A percentile compares a stretch with the other conserved stretches of the same genome.
These are phyloP conservation scores for Drosophila oshimai DNA, from an alignment of 1,140 invertebrate genomes.

Conservation along the genomic window DNA sequence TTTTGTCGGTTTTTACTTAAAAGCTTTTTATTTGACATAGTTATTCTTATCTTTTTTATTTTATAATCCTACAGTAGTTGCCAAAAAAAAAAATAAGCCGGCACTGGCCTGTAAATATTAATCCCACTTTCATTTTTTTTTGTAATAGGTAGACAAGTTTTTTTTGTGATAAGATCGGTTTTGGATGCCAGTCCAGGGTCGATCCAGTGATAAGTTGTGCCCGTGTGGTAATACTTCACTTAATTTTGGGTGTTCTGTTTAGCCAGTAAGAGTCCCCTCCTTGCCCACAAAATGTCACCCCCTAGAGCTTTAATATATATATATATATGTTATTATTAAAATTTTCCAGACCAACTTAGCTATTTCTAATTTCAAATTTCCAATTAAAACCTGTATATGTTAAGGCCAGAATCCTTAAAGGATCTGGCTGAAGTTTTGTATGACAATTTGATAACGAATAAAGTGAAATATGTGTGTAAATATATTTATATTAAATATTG, in stretches of 20 bases:
- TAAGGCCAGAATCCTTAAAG: background rate
- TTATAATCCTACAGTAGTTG: too few relatives aligned
- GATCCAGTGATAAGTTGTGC: slow-evolving; percentile 53
- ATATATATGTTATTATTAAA: background rate
- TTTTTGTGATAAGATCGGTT: slow-evolving; percentile 58
- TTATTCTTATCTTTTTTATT: too few relatives aligned
- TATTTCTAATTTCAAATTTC: too few relatives aligned
- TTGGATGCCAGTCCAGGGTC: background rate
- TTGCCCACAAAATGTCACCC: background rate
- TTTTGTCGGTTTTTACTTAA: background rate
- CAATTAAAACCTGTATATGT: slow-evolving; percentile 1
- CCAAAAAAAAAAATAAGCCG: background rate
- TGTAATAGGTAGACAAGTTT: slow-evolving; percentile 20
- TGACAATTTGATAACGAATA: slow-evolving; percentile 19
- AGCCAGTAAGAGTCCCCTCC: slow-evolving; percentile 1
- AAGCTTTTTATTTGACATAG: too few relatives aligned
- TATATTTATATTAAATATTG: background rate
- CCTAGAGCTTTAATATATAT: slow-evolving; percentile 19
- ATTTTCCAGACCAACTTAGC: slow-evolving; percentile 3
- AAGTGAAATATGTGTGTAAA: slow-evolving; percentile 5
- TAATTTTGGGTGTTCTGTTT: slow-evolving; percentile 39
- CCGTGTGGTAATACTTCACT: slow-evolving; percentile 2
- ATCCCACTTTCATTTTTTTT: background rate
- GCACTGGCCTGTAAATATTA: background rate
- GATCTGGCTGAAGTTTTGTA: background rate